Evolutionary conservation across 2,888 invertebrate species (phyloP), one percentile per base, ranked within the genome.

Genomic region (Aphodius sticticus): DNA sequence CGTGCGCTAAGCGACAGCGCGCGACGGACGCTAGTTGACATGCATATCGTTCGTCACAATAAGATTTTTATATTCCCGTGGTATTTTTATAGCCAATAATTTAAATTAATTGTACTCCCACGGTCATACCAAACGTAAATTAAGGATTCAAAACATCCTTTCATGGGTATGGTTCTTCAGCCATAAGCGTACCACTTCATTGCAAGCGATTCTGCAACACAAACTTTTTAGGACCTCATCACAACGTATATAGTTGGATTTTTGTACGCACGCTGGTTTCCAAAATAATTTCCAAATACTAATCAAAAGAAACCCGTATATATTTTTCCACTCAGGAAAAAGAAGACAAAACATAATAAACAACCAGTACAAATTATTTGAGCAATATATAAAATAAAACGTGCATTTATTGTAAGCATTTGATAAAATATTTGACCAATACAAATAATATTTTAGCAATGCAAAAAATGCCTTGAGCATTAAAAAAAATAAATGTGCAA

Each of bases 61-160:
- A 15, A 38, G 53, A 76, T 76, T 38, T 72, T 76, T 38, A 76
- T 76, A 76, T 76, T 76, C 76, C 15, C 16, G 76, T 37, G 38
- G 76, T 35, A 76, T 76, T 76, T 76, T 76, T 76, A 76, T 76
- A 38, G 76, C 16, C 53, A 36, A 38, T 76, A 76, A 76, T 53
- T 76, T 38, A 76, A 15, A 76, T 15, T 70, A 16, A 70, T 70
- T 70, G 53, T 53, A 53, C 53, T 53, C 53, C 3, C 7, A 5
- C 53, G 53, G 53, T 53, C 53, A 53, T 53, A 53, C 53, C 53
- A 53, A 53, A 5, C 53, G 6, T 2, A 38, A 53, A 53, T 53
- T 53, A 53, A 53, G 53, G 53, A 53, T 53, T 53, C 53, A 53
- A 53, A 53, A 53, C 53, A 53, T 53, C 53, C 53, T 53, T 53